Conservation (phyloP, 2,113 vertebrate genomes). For the Amia ocellicauda region DNA sequence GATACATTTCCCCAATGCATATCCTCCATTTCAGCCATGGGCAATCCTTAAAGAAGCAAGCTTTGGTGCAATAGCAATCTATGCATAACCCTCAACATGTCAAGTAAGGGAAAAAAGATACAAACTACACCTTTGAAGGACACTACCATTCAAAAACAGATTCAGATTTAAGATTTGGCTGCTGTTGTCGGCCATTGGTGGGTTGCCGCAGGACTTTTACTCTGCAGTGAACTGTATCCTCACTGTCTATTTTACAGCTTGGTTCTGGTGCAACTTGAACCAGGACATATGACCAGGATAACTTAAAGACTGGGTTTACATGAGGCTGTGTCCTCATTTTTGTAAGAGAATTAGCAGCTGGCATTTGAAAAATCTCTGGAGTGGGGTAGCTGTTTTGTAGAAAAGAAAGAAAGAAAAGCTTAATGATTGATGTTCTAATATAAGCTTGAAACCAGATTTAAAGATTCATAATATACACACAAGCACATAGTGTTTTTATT, state of each 20-base stretch:
- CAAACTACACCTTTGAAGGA: too few species aligned
- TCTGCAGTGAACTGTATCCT: neutral
- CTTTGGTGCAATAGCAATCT: too few species aligned
- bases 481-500: neutral
- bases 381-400: neutral
- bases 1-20: too few species aligned
- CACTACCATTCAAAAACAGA: too few species aligned
- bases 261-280: neutral
- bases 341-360: neutral
- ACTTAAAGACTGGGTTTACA: neutral
- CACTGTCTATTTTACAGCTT: neutral
- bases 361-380: neutral
- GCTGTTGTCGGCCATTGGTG: too few species aligned
- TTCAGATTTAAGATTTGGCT: too few species aligned
- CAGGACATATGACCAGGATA: neutral
- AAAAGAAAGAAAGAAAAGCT: slow-evolving; percentile 8
- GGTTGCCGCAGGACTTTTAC: too few species aligned
- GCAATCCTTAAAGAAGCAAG: too few species aligned
- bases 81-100: too few species aligned
- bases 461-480: neutral
- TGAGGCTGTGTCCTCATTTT: neutral
- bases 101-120: too few species aligned
- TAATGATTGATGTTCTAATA: slow-evolving; percentile 3
- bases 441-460: slow-evolving; percentile 11
- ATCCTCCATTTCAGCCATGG: too few species aligned